Evolutionary conservation across 1,140 invertebrate genomes (phyloP), one percentile per base, ranked within the genome.

Genomic region (Rhopalosiphum padi): DNA sequence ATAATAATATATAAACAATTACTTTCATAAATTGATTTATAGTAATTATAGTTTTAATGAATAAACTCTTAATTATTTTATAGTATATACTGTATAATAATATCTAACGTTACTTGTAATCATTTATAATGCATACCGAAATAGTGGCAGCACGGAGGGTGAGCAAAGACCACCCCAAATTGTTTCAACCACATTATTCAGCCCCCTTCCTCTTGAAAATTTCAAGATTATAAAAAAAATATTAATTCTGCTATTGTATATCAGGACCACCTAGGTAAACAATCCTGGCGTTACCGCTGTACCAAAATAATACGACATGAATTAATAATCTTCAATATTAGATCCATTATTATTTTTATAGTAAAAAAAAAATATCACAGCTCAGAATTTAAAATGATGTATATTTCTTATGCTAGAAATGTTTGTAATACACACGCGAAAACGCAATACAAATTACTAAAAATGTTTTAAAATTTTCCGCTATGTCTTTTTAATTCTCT

Each of bases 21-120:
- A 77, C 60, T 77, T n/a, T 77, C 30, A 77, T 77, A 77, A 77
- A 77, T 77, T 77, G 60, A 77, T 77, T 77, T 77, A 77, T n/a
- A 35, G 15, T n/a, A 77, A 77, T 77, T n/a, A 77, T n/a, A 30
- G n/a, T 77, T n/a, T 35, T n/a, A 77, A 77, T 77, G 60, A n/a
- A 35, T 77, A n/a, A 77, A 77, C 60, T 77, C 30, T 77, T n/a
- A 68, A n/a, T n/a, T 68, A 68, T 68, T n/a, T 30, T 60, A 60
- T 25, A 30, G 9, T 30, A 30, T 60, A 60, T 60, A 60, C 22
- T 60, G 55, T 30, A 30, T n/a, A 77, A 77, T 77, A 77, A n/a
- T 77, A 77, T 77, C 4, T 77, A n/a, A 77, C 18, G 60, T n/a
- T 77, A 77, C 15, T 77, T 77, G 60, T 77, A 77, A 77, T 77